Percentiles rank a stretch among this genome's conserved stretches.
Evolutionary conservation across 2,888 invertebrate species (phyloP).

Genomic region (Lithosia quadra): DNA sequence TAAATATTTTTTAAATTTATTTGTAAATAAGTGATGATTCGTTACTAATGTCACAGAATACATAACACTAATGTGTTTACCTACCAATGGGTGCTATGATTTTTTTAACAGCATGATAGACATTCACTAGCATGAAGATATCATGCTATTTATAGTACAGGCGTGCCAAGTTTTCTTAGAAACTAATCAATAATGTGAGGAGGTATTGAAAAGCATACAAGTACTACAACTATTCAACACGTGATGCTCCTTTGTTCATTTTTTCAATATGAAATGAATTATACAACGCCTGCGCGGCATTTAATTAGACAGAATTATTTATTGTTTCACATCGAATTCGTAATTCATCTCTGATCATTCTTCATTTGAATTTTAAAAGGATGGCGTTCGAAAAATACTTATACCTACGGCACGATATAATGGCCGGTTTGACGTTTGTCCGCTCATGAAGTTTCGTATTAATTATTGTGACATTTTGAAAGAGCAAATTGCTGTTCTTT

Average conservation of each 20-base stretch:
- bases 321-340: constrained; percentile 47
- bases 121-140: constrained; percentile 47
- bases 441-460: too few relatives aligned
- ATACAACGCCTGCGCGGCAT: constrained; percentile 47
- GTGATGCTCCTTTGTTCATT: constrained; percentile 63
- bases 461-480: too few relatives aligned
- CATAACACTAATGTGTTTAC: too few relatives aligned
- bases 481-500: too few relatives aligned
- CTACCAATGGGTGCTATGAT: constrained; percentile 41
- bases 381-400: constrained; percentile 28
- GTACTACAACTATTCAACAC: constrained; percentile 63
- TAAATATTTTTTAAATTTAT: constrained; percentile 18
- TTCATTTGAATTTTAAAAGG: constrained; percentile 49
- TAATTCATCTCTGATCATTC: constrained; percentile 48
- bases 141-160: constrained; percentile 46
- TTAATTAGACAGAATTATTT: constrained; percentile 52
- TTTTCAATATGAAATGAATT: constrained; percentile 51
- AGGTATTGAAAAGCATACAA: constrained; percentile 71
- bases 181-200: constrained; percentile 76
- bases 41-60: not conserved
- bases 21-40: not conserved
- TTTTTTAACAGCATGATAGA: constrained; percentile 42
- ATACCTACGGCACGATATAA: too few relatives aligned
- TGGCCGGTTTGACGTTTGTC: too few relatives aligned
- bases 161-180: constrained; percentile 69